These are phyloP conservation scores for Oscheius sp. DNA, from an alignment of 2,888 invertebrate genomes.

Conservation along the genomic window DNA sequence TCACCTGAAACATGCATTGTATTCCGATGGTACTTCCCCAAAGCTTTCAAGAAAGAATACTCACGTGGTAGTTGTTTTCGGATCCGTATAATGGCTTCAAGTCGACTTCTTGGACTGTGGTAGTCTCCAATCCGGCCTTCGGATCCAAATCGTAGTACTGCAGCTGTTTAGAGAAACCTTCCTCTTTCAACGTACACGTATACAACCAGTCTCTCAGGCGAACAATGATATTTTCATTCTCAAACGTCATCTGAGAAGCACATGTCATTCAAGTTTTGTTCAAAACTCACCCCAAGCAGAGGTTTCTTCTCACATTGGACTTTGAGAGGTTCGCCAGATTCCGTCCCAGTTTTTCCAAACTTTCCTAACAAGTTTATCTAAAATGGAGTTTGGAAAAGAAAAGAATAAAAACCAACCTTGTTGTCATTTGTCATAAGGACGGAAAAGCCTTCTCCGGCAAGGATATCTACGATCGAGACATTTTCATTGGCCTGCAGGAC, in stretches of 20 bases:
- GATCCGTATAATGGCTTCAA: too few species aligned
- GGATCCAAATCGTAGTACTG: too few species aligned
- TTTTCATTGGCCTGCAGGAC: not conserved
- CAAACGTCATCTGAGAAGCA: too few species aligned
- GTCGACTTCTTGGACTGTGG: too few species aligned
- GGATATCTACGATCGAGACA: slow-evolving; percentile 17
- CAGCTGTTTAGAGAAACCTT: too few species aligned
- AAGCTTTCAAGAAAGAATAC: not conserved
- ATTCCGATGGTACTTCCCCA: not conserved
- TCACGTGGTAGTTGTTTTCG: not conserved
- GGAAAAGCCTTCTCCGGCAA: slow-evolving; percentile 20
- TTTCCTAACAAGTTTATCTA: slow-evolving; percentile 6
- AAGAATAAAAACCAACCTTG: not conserved
- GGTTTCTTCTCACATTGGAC: not conserved
- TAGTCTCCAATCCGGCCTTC: too few species aligned
- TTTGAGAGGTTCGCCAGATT: not conserved
- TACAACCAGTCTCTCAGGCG: too few species aligned
- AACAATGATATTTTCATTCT: too few species aligned
- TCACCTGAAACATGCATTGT: not conserved
- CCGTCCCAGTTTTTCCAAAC: not conserved
- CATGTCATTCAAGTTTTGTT: too few species aligned
- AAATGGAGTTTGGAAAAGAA: not conserved
- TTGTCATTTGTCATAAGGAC: slow-evolving; percentile 20
- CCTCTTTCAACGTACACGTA: too few species aligned
- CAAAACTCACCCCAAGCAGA: not conserved